Percentiles rank a stretch among this genome's conserved stretches.
These are phyloP conservation scores for Phyllotis vaccarum DNA, from an alignment of 2,797 vertebrate genomes.

Conservation along the genomic window DNA sequence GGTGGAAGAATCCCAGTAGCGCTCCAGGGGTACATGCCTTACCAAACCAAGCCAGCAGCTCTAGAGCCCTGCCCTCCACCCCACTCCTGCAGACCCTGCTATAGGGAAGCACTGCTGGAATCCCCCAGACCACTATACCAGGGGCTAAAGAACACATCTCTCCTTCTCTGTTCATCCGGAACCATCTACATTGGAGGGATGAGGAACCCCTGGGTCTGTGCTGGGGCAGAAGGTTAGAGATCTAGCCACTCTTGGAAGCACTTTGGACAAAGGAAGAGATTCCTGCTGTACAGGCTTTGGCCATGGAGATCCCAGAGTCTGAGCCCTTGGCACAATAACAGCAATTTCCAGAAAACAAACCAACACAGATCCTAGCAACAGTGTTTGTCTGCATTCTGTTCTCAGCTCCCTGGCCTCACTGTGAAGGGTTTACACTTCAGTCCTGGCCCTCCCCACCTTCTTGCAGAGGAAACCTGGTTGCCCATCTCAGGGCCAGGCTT, in stretches of 20 bases:
- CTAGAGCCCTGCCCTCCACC: background rate
- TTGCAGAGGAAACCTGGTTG: background rate
- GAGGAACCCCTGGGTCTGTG: background rate
- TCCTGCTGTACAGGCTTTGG: background rate
- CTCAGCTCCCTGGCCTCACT: background rate
- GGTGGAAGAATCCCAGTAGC: background rate
- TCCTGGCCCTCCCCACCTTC: background rate
- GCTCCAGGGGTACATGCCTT: background rate
- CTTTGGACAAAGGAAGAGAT: background rate
- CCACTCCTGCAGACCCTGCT: background rate
- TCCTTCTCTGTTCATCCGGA: background rate
- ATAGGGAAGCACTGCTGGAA: background rate
- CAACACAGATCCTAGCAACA: accelerated
- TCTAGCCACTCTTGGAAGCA: background rate
- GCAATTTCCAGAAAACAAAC: background rate
- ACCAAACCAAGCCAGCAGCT: background rate
- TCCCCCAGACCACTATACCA: conserved; percentile 47
- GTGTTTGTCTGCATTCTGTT: accelerated
- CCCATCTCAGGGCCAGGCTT: background rate
- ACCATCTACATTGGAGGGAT: too few relatives aligned
- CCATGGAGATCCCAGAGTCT: background rate
- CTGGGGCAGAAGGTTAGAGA: background rate
- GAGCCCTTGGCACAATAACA: background rate
- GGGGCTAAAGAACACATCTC: accelerated
- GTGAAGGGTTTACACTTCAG: background rate